phyloP scores from a whole-genome alignment of 2,113 vertebrate species.

The Thalassarche chlororhynchos region DNA sequence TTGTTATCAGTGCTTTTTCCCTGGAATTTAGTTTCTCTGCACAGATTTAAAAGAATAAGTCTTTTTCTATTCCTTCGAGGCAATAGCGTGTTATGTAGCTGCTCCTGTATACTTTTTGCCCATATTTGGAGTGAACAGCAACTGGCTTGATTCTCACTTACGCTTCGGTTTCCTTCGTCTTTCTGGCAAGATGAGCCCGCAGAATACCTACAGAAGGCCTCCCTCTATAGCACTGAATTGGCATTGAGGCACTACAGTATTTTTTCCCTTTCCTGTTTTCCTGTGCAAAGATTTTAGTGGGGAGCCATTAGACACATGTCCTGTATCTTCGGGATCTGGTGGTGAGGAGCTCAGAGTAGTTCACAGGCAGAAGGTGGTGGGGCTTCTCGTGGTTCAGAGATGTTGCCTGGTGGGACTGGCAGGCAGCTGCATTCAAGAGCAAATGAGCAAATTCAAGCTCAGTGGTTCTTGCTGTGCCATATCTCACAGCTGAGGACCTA shows the following conservation, averaged over 20 bases:
- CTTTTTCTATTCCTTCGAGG: background rate
- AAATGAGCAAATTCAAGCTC: background rate
- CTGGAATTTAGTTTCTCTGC: conserved; percentile 9
- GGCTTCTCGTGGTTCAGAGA: background rate
- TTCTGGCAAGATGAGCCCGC: background rate
- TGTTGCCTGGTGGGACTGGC: background rate
- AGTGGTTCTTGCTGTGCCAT: background rate
- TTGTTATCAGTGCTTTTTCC: background rate
- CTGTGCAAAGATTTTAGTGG: background rate
- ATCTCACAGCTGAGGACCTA: background rate
- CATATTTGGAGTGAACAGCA: background rate
- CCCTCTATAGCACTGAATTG: background rate
- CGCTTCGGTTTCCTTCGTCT: background rate
- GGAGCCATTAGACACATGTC: background rate
- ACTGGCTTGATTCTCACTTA: background rate
- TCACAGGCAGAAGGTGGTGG: background rate
- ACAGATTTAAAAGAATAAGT: conserved; percentile 6
- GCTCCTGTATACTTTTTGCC: background rate
- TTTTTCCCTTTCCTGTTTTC: background rate
- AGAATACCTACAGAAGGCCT: background rate
- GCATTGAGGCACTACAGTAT: background rate
- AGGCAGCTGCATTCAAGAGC: background rate
- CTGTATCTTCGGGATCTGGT: background rate
- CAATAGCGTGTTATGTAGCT: background rate
- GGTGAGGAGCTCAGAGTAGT: background rate